Evolutionary conservation across 2,113 vertebrate species (phyloP).

Genomic region (Rhipidura dahli): DNA sequence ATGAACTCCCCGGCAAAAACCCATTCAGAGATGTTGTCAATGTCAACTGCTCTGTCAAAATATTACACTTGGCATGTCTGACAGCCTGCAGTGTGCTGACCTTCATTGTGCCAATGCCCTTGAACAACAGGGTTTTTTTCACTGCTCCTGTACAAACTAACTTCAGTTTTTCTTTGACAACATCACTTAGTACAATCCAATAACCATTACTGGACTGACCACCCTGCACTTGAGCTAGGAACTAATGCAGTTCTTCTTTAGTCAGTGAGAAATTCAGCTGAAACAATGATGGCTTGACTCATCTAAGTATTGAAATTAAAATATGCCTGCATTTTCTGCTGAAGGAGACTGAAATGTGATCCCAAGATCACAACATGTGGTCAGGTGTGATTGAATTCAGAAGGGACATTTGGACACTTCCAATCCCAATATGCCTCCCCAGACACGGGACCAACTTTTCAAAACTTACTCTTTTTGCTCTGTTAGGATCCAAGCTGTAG

Average conservation of each 20-base stretch:
- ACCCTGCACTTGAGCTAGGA: not conserved
- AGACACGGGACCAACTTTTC: not conserved
- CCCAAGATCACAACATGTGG: not conserved
- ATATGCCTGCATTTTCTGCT: not conserved
- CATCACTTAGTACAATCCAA: not conserved
- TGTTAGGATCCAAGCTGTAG: not conserved
- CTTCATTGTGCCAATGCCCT: not conserved
- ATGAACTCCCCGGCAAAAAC: conserved; percentile 23
- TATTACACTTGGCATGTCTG: not conserved
- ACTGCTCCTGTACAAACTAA: not conserved
- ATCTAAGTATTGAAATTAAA: not conserved
- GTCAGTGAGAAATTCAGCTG: not conserved
- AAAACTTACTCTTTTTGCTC: not conserved
- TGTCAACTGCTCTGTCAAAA: conserved; percentile 1
- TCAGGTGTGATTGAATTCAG: not conserved
- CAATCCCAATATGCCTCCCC: not conserved
- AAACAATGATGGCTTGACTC: not conserved
- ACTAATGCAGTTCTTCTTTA: not conserved
- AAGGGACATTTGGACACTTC: not conserved
- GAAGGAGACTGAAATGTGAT: not conserved
- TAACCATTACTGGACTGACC: not conserved
- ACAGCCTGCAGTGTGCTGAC: not conserved
- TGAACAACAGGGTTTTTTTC: not conserved
- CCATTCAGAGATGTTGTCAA: not conserved
- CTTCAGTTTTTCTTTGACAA: not conserved